phyloP scores from a whole-genome alignment of 2,888 invertebrate species.

The Prionchulus punctatus region DNA sequence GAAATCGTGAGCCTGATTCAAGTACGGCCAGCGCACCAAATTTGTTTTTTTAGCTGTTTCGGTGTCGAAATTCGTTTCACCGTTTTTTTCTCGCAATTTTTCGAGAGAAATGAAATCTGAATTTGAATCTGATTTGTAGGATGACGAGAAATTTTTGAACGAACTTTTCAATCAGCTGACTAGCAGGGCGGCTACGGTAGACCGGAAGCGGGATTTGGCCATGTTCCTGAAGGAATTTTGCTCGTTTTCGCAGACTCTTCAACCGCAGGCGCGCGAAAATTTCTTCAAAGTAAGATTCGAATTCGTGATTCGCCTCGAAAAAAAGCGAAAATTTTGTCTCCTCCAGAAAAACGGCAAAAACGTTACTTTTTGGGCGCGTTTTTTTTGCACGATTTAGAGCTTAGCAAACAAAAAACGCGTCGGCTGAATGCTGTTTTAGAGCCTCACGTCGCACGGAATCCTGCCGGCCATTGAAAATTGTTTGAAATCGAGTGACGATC shows the following conservation, averaged over 20 bases:
- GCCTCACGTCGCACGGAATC: slow-evolving; percentile 23
- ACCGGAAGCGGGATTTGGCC: slow-evolving; percentile 76
- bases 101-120: too few species aligned
- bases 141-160: slow-evolving; percentile 87
- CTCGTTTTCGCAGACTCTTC: slow-evolving; percentile 93
- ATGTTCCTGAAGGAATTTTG: slow-evolving; percentile 97
- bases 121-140: slow-evolving; percentile 47
- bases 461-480: slow-evolving; percentile 25
- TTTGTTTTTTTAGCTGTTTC: not conserved
- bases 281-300: slow-evolving; percentile 61
- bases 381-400: not conserved
- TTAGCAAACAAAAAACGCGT: too few species aligned
- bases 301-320: not conserved
- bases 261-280: slow-evolving; percentile 85
- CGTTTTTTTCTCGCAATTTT: too few species aligned
- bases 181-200: slow-evolving; percentile 65
- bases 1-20: slow-evolving; percentile 90
- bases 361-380: not conserved
- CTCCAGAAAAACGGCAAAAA: not conserved
- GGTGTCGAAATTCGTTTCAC: not conserved
- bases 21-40: slow-evolving; percentile 31
- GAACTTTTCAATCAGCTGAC: slow-evolving; percentile 84
- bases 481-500: slow-evolving; percentile 52
- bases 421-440: too few species aligned
- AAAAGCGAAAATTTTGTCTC: not conserved